Percentiles rank a stretch among this genome's conserved stretches.
These are phyloP conservation scores for Hormaphis cornu DNA, from an alignment of 1,140 invertebrate species.

Conservation along the genomic window DNA sequence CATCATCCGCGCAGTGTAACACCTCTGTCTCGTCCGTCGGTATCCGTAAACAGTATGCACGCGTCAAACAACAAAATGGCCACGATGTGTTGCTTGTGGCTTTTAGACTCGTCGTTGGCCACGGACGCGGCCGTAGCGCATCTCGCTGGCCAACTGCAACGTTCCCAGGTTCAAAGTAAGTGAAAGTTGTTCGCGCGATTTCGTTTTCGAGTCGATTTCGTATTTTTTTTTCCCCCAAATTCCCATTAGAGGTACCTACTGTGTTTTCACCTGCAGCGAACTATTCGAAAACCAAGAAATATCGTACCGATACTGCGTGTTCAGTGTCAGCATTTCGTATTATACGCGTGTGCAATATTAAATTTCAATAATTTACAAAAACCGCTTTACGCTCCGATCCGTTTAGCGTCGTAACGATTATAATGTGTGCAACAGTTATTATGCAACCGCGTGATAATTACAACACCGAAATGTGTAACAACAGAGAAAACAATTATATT, in stretches of 20 bases:
- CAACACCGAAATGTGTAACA: background rate
- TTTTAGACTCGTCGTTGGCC: conserved; percentile 17
- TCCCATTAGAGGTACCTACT: background rate
- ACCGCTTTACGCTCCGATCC: background rate
- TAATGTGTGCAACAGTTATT: background rate
- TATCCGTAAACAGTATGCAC: background rate
- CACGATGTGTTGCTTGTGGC: conserved; percentile 18
- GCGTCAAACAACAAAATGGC: conserved; percentile 15
- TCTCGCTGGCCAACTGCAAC: conserved; percentile 6
- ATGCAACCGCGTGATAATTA: background rate
- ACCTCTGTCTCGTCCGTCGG: background rate
- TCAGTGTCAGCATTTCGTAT: no score
- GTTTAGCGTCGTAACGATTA: background rate
- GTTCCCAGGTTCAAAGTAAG: conserved; percentile 10
- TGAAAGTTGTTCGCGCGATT: background rate
- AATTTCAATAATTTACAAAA: background rate
- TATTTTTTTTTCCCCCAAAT: background rate
- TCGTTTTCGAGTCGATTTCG: background rate
- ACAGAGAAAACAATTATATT: background rate
- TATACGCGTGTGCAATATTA: no score
- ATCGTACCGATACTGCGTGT: no score
- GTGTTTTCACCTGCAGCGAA: no score
- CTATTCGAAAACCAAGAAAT: no score
- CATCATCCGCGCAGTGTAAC: no score
- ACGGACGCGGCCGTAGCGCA: conserved; percentile 23